Percentiles rank a stretch among this genome's conserved stretches.
phyloP scores from a whole-genome alignment of 2,888 invertebrate species.

The Meliscaeva auricollis region DNA sequence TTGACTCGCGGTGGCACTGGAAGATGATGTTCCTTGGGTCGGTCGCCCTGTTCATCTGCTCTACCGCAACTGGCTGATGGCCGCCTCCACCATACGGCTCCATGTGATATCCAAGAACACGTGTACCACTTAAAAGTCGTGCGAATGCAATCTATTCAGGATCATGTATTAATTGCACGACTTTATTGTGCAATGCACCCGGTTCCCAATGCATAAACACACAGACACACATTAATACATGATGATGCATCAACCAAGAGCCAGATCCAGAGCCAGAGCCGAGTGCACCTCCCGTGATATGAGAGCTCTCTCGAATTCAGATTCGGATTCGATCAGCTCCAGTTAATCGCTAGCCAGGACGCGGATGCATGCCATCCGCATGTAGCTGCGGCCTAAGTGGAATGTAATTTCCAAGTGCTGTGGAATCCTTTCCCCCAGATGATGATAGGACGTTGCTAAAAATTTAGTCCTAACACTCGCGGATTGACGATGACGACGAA shows the following conservation, averaged over 20 bases:
- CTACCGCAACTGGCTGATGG: neutral
- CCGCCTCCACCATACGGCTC: conserved; percentile 35
- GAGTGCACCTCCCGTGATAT: conserved; percentile 49
- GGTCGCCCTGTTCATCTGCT: conserved; percentile 12
- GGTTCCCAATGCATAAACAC: conserved; percentile 33
- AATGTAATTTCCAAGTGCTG: conserved; percentile 75
- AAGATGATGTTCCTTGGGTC: conserved; percentile 32
- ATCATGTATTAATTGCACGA: conserved; percentile 81
- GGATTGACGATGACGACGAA: conserved; percentile 24
- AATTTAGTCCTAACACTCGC: conserved; percentile 72
- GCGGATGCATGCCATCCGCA: conserved; percentile 60
- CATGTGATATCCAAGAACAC: conserved; percentile 77
- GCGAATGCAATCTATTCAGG: conserved; percentile 80
- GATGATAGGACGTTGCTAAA: conserved; percentile 44
- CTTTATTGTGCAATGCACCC: conserved; percentile 78
- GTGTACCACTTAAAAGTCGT: conserved; percentile 80
- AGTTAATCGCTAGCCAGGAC: conserved; percentile 57
- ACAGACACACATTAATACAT: too few species aligned
- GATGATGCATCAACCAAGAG: too few species aligned
- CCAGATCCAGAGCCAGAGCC: too few species aligned
- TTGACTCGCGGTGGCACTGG: conserved; percentile 47
- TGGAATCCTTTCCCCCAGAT: conserved; percentile 60
- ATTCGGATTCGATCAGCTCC: conserved; percentile 60
- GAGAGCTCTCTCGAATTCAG: conserved; percentile 22
- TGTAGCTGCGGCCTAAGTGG: conserved; percentile 67